phyloP scores from a whole-genome alignment of 2,797 vertebrate genomes.

The Mastacembelus armatus region DNA sequence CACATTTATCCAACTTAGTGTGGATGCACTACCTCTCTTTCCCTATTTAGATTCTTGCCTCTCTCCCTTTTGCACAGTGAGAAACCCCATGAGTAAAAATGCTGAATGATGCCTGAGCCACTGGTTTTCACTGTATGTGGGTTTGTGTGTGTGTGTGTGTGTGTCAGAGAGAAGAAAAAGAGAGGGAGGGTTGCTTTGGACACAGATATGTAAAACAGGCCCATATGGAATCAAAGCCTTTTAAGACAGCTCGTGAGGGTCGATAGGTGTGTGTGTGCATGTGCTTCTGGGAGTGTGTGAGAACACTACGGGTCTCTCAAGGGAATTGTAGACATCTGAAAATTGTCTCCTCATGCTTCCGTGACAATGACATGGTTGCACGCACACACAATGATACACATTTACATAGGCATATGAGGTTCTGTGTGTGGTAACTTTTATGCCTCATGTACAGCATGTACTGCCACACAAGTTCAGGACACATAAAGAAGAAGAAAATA shows the following conservation, averaged over 20 bases:
- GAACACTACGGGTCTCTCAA: constrained; percentile 37
- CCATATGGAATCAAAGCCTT: constrained; percentile 41
- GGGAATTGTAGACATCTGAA: constrained; percentile 35
- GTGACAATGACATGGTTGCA: neutral
- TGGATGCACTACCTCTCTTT: neutral
- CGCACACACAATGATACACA: neutral
- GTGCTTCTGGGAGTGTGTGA: constrained; percentile 8
- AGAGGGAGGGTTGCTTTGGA: neutral
- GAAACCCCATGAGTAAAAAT: constrained; percentile 9
- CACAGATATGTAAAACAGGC: constrained; percentile 17
- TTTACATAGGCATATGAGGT: neutral
- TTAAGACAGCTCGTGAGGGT: constrained; percentile 53
- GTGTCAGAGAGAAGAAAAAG: too few relatives aligned
- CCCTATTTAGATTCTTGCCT: neutral
- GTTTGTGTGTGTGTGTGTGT: neutral
- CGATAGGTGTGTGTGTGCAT: neutral
- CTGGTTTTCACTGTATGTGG: constrained; percentile 12
- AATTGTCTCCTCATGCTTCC: constrained; percentile 17
- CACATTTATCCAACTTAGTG: neutral
- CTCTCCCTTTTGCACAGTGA: neutral
- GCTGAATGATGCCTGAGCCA: constrained; percentile 25
- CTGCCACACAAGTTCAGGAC: too few relatives aligned
- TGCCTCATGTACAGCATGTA: neutral
- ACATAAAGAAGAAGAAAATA: too few relatives aligned
- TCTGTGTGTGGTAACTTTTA: neutral